phyloP scores from a whole-genome alignment of 2,113 vertebrate species.

The Dasyprocta punctata region DNA sequence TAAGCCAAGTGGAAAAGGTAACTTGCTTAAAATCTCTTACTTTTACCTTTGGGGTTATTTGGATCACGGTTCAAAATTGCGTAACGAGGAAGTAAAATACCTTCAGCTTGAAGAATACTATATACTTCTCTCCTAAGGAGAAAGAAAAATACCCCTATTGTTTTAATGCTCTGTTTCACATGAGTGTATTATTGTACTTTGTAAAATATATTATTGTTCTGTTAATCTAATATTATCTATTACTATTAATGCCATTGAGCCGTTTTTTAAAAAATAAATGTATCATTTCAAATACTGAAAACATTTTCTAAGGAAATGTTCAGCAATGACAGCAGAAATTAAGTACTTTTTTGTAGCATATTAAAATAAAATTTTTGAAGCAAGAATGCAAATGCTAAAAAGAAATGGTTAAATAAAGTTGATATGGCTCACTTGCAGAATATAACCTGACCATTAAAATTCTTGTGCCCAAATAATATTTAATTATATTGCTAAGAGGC shows the following conservation, averaged over 20 bases:
- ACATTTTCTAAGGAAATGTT: conserved; percentile 16
- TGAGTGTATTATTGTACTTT: neutral
- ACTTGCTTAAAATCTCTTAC: neutral
- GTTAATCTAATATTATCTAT: neutral
- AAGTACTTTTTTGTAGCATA: neutral
- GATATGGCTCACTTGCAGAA: neutral
- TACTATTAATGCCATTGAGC: neutral
- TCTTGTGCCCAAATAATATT: neutral
- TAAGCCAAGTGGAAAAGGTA: neutral
- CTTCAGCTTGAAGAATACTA: conserved; percentile 92
- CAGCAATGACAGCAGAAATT: conserved; percentile 34
- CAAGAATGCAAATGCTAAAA: neutral
- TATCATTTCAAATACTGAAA: conserved; percentile 47
- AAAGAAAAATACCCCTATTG: conserved; percentile 61
- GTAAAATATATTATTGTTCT: neutral
- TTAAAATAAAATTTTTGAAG: conserved; percentile 53
- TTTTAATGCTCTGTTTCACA: conserved; percentile 5
- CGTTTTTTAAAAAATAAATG: neutral
- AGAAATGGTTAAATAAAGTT: conserved; percentile 48
- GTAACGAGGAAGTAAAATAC: conserved; percentile 93
- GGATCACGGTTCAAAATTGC: conserved; percentile 94
- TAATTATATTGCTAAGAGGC: neutral
- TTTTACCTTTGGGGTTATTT: conserved; percentile 92
- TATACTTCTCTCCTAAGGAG: conserved; percentile 92
- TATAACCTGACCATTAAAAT: conserved; percentile 31